Evolutionary conservation across 2,113 vertebrate species (phyloP).

Genomic region (Casuarius casuarius): DNA sequence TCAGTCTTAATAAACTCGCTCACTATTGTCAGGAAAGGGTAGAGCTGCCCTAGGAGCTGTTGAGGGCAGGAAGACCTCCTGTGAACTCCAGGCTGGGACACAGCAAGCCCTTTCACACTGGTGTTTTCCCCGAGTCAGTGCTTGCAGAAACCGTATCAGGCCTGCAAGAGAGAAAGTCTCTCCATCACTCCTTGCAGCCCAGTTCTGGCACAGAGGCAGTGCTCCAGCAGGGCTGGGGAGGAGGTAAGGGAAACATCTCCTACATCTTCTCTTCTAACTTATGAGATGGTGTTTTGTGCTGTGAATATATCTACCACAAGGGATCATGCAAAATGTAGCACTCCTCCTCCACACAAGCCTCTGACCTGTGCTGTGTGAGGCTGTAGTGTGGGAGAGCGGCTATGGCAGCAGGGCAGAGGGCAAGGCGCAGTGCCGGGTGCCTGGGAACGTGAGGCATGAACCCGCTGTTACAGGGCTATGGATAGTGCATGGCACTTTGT

Average conservation of each 20-base stretch:
- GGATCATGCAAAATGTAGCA: neutral
- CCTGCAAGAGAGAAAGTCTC: neutral
- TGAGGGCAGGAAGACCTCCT: neutral
- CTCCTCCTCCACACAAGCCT: neutral
- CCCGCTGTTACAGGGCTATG: rapidly evolving
- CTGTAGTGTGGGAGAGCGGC: neutral
- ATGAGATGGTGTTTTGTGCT: neutral
- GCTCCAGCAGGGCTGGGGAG: neutral
- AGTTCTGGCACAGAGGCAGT: neutral
- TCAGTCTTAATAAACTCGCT: neutral
- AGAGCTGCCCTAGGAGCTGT: neutral
- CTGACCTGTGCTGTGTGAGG: neutral
- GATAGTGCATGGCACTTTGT: neutral
- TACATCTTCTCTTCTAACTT: neutral
- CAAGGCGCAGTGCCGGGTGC: neutral
- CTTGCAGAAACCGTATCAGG: neutral
- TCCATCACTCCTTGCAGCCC: neutral
- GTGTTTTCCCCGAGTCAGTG: neutral
- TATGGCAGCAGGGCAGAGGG: neutral
- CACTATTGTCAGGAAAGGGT: neutral
- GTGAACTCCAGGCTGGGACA: neutral
- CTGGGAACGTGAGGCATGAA: neutral
- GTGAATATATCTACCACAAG: neutral
- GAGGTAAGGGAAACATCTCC: neutral
- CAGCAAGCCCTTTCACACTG: neutral